phyloP scores from a whole-genome alignment of 2,113 vertebrate genomes.

The Rhineura floridana region DNA sequence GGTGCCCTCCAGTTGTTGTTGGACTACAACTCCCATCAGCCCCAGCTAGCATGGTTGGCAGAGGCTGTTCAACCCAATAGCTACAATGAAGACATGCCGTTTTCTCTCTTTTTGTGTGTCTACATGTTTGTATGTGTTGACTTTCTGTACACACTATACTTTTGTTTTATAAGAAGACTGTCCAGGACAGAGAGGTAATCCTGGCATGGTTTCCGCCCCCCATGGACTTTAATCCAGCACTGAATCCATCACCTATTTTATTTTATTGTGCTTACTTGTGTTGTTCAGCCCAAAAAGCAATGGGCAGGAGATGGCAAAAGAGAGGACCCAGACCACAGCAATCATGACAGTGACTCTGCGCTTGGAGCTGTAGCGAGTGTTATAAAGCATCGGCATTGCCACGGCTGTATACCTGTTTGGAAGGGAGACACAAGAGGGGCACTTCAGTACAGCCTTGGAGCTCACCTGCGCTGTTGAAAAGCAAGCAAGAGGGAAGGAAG shows the following conservation, averaged over 20 bases:
- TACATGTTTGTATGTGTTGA: no score
- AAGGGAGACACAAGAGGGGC: neutral
- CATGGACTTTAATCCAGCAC: neutral
- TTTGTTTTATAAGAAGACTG: neutral
- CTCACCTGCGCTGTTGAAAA: neutral
- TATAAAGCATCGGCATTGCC: conserved; percentile 98
- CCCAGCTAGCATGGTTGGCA: no score
- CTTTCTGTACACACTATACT: neutral
- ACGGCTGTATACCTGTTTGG: conserved; percentile 92
- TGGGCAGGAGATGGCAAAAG: conserved; percentile 97
- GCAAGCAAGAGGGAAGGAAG: accelerated
- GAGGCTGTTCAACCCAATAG: no score
- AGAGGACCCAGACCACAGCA: conserved; percentile 94
- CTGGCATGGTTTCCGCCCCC: no score
- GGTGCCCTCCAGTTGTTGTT: no score
- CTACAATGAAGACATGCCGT: neutral
- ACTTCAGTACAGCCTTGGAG: neutral
- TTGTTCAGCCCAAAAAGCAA: conserved; percentile 96
- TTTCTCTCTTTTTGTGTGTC: neutral
- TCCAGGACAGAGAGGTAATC: no score
- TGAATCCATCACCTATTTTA: no score
- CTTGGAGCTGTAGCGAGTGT: conserved; percentile 96
- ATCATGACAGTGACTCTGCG: conserved; percentile 97
- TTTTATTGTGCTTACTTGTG: conserved; percentile 79
- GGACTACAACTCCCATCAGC: no score